A percentile compares a stretch with the other conserved stretches of the same genome.
Evolutionary conservation across 2,797 vertebrate genomes (phyloP).

Genomic region (Poeciliopsis gracilis): DNA sequence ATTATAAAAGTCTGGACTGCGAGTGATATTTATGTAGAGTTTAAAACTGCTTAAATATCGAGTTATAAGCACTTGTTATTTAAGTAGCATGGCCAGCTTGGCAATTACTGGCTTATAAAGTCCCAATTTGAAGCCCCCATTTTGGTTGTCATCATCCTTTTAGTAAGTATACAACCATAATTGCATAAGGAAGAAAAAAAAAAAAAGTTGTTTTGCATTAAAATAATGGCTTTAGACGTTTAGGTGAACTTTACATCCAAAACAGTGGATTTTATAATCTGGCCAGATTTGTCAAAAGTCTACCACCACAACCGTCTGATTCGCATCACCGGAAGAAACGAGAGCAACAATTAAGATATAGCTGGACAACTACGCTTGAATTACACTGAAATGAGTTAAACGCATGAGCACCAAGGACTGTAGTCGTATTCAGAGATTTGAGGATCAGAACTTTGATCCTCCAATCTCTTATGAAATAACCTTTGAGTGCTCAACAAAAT

Average conservation of each 20-base stretch:
- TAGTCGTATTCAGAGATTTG: not conserved
- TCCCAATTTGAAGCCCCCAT: not conserved
- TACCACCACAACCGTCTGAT: not conserved
- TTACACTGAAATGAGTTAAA: not conserved
- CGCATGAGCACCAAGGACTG: not conserved
- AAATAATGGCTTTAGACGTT: no score
- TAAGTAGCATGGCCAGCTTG: no score
- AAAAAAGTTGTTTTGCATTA: no score
- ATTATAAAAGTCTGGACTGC: no score
- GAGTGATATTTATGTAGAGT: no score
- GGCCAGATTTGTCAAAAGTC: not conserved
- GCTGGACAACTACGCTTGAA: not conserved
- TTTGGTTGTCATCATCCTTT: not conserved
- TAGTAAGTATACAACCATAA: no score
- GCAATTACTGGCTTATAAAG: not conserved
- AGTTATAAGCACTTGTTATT: no score
- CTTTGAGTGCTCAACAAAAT: slow-evolving; percentile 1
- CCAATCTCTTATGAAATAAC: not conserved
- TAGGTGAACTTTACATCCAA: not conserved
- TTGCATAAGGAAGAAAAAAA: no score
- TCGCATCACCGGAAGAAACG: not conserved
- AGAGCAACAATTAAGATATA: not conserved
- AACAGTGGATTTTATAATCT: not conserved
- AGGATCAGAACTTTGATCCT: not conserved
- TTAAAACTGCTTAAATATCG: no score